A percentile compares a stretch with the other conserved stretches of the same genome.
phyloP scores from a whole-genome alignment of 35 echinoderm and acorn worm species.

The Acanthaster planci region DNA sequence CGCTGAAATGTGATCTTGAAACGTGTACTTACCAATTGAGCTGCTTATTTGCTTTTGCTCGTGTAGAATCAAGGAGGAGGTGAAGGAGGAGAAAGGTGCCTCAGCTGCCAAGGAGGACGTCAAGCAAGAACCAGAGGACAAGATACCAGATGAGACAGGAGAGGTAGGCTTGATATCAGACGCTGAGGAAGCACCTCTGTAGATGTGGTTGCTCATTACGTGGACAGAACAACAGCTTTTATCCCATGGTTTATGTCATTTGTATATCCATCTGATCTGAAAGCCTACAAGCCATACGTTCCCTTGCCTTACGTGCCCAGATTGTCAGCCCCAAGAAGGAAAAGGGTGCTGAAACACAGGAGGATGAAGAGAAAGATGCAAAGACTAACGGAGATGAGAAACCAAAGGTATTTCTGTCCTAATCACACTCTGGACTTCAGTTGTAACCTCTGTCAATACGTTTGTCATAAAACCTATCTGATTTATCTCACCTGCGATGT shows the following conservation, averaged over 20 bases:
- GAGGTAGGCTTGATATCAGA: background rate
- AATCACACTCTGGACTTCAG: too few species aligned
- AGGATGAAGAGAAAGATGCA: conserved; percentile 30
- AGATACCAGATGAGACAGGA: conserved; percentile 1
- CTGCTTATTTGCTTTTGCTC: background rate
- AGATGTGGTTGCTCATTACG: too few species aligned
- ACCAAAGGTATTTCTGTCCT: background rate
- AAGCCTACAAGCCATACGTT: too few species aligned
- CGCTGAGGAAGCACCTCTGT: too few species aligned
- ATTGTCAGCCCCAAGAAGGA: conserved; percentile 30
- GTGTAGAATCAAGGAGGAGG: background rate
- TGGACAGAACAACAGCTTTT: too few species aligned
- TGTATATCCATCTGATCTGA: too few species aligned
- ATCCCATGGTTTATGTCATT: too few species aligned
- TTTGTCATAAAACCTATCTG: too few species aligned
- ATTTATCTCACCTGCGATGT: too few species aligned
- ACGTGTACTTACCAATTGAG: too few species aligned
- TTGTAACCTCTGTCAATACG: too few species aligned
- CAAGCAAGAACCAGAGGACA: background rate
- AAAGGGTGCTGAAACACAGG: background rate
- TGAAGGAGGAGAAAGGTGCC: background rate
- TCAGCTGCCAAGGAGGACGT: background rate
- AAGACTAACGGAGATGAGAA: conserved; percentile 19
- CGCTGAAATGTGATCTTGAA: background rate
- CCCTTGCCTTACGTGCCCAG: too few species aligned